phyloP scores from a whole-genome alignment of 2,797 vertebrate species.

The Danio albolineatus region DNA sequence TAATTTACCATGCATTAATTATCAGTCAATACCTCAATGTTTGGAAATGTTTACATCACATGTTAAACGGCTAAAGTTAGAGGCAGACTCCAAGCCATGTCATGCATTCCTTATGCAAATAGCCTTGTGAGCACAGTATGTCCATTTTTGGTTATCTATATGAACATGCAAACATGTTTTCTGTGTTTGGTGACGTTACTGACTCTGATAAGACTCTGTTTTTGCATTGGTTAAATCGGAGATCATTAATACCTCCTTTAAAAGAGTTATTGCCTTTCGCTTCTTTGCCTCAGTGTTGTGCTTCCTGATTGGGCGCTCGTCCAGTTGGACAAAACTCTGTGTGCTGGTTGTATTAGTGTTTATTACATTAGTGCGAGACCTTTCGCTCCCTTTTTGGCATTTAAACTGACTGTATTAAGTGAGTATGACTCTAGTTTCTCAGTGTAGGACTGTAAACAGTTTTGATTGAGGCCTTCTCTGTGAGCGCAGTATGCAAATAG shows the following conservation, averaged over 20 bases:
- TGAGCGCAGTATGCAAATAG: slow-evolving; percentile 48
- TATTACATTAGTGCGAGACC: slow-evolving; percentile 19
- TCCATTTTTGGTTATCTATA: slow-evolving; percentile 12
- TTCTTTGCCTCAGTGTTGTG: slow-evolving; percentile 7
- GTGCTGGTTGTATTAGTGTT: slow-evolving; percentile 38
- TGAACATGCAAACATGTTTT: slow-evolving; percentile 28
- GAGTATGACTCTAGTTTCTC: background rate
- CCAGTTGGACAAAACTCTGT: slow-evolving; percentile 34
- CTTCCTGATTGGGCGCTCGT: slow-evolving; percentile 35
- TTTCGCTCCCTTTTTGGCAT: background rate
- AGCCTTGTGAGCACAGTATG: background rate
- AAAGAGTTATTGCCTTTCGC: slow-evolving; percentile 9
- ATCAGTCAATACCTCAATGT: background rate
- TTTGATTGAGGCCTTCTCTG: slow-evolving; percentile 36
- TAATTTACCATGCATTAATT: background rate
- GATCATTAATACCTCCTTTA: slow-evolving; percentile 17
- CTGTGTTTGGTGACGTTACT: background rate
- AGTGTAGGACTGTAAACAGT: slow-evolving; percentile 31
- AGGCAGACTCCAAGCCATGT: background rate
- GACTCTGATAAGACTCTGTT: slow-evolving; percentile 25
- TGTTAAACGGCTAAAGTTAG: background rate
- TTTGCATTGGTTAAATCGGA: slow-evolving; percentile 23
- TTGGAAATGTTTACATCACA: too few relatives aligned
- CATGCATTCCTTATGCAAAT: slow-evolving; percentile 14
- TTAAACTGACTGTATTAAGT: background rate